Evolutionary conservation across 2,113 vertebrate species (phyloP).

Genomic region (Cinclus cinclus): DNA sequence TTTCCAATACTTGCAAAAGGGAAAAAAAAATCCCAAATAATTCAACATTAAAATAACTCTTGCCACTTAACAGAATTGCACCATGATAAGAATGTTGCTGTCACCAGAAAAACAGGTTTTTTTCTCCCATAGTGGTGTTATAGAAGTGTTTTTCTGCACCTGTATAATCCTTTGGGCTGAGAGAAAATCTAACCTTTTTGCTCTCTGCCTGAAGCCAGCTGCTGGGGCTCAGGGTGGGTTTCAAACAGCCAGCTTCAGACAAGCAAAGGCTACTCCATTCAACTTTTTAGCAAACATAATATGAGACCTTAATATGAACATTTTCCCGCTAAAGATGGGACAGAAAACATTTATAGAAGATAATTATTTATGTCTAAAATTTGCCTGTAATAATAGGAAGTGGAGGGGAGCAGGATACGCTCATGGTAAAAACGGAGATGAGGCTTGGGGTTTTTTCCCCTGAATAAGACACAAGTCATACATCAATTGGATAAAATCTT

Average conservation of each 20-base stretch:
- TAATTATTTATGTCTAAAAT: neutral
- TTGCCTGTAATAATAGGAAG: neutral
- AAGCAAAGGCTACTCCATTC: neutral
- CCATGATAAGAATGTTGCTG: neutral
- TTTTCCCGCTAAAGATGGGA: neutral
- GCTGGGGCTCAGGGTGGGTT: neutral
- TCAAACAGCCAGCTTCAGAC: neutral
- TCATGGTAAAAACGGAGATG: neutral
- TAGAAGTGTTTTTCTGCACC: neutral
- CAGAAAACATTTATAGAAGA: neutral
- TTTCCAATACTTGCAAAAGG: neutral
- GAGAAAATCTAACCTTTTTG: neutral
- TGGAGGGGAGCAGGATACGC: neutral
- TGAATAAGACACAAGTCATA: neutral
- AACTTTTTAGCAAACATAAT: neutral
- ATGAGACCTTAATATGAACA: neutral
- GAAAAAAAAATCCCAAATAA: neutral
- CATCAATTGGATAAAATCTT: neutral
- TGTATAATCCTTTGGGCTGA: neutral
- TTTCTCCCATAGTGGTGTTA: accelerated
- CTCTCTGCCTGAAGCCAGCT: neutral
- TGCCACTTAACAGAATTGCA: neutral
- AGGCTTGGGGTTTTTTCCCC: accelerated
- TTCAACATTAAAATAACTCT: neutral
- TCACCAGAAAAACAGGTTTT: neutral